Percentiles rank a stretch among this genome's conserved stretches.
These are phyloP conservation scores for Pipistrellus pygmaeus DNA, from an alignment of 2,797 vertebrate species.

Conservation along the genomic window DNA sequence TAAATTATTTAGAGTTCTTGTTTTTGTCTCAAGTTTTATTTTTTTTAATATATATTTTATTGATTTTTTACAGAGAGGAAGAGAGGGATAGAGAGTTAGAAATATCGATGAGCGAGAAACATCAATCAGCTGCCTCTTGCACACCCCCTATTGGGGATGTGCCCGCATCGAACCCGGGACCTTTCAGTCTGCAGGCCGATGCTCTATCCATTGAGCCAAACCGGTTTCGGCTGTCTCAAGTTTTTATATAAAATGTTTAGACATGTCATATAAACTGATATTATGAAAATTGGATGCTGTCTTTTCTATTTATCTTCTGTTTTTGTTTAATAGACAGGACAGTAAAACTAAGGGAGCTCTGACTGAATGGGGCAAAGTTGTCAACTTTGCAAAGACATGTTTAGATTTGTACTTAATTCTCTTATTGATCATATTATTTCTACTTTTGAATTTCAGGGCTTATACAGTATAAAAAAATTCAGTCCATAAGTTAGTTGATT, in stretches of 20 bases:
- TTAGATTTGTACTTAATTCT: neutral
- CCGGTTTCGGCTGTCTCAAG: neutral
- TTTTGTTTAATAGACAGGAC: neutral
- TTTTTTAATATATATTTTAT: neutral
- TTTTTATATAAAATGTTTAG: constrained; percentile 45
- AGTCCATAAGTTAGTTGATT: neutral
- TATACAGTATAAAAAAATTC: neutral
- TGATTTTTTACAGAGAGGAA: too few relatives aligned
- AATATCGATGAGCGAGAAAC: too few relatives aligned
- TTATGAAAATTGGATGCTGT: neutral
- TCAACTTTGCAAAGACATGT: neutral
- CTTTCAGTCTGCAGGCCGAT: too few relatives aligned
- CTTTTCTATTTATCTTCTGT: neutral
- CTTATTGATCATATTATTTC: neutral
- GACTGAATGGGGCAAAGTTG: neutral
- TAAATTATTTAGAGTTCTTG: neutral
- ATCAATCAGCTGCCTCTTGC: too few relatives aligned
- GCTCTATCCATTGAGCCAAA: too few relatives aligned
- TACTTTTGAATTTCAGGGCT: neutral
- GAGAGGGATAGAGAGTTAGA: too few relatives aligned
- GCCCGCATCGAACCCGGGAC: too few relatives aligned
- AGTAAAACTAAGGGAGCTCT: neutral
- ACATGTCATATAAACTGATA: constrained; percentile 40
- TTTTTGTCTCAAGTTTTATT: constrained; percentile 61
- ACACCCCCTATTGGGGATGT: too few relatives aligned